Conservation (phyloP, 2,113 vertebrate genomes). For the Galeopterus variegatus region DNA sequence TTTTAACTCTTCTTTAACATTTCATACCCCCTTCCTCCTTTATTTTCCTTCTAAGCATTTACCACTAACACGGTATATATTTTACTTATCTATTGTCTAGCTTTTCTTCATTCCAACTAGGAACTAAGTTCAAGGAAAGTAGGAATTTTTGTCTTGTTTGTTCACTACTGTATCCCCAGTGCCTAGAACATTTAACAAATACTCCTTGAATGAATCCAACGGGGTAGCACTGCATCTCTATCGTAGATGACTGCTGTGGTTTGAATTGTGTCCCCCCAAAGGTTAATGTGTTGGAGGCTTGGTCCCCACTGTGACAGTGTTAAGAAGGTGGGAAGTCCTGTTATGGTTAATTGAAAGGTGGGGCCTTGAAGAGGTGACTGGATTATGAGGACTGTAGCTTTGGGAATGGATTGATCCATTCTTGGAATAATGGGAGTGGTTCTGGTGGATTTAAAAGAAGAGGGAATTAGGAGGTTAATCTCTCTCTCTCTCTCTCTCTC, state of each 20-base stretch:
- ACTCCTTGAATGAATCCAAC: not conserved
- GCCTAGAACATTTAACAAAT: not conserved
- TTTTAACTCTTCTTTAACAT: not conserved
- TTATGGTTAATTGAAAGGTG: no score
- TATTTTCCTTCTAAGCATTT: not conserved
- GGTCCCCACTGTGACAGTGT: no score
- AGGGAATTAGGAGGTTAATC: no score
- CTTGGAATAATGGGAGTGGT: no score
- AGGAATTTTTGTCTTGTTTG: not conserved
- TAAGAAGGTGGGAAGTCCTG: no score
- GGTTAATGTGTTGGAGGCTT: no score
- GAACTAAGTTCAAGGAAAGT: conserved; percentile 11
- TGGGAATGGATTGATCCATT: no score
- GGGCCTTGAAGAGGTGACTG: no score
- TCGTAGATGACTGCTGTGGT: not conserved
- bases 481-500: no score
- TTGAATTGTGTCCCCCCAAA: no score
- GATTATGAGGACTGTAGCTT: no score
- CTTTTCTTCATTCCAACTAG: not conserved
- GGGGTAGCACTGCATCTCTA: not conserved
- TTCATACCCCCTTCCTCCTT: not conserved
- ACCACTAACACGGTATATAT: not conserved
- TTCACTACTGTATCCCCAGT: not conserved
- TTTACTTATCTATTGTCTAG: not conserved
- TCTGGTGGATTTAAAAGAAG: no score